Evolutionary conservation across 2,797 vertebrate genomes (phyloP).

Genomic region (Crocidura indochinensis): DNA sequence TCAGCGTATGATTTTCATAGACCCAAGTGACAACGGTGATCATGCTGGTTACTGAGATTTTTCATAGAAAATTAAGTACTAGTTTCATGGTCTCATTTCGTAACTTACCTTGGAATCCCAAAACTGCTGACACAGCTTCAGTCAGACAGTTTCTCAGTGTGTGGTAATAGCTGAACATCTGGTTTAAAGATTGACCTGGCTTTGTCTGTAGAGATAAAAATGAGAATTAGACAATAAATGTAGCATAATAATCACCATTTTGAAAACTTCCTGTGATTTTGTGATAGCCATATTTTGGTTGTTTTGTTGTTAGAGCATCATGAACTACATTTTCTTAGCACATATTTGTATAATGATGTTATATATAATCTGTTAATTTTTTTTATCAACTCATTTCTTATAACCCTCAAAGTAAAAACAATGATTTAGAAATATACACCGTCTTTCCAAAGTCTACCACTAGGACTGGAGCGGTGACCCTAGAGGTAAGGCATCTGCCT

Average conservation of each 20-base stretch:
- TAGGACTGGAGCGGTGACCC: too few relatives aligned
- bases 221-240: constrained; percentile 37
- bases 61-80: constrained; percentile 53
- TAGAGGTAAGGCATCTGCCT: too few relatives aligned
- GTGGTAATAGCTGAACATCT: constrained; percentile 41
- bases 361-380: constrained; percentile 27
- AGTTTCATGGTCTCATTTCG: background rate
- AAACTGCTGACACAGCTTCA: background rate
- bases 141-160: background rate
- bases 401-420: background rate
- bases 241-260: constrained; percentile 23
- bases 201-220: constrained; percentile 18
- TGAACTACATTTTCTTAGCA: background rate
- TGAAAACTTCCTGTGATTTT: constrained; percentile 10
- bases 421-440: background rate
- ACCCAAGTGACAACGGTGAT: constrained; percentile 20
- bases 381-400: constrained; percentile 24
- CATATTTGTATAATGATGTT: constrained; percentile 21
- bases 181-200: constrained; percentile 15
- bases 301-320: constrained; percentile 10
- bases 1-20: constrained; percentile 25
- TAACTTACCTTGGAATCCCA: background rate
- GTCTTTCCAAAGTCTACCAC: background rate
- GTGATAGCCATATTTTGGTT: constrained; percentile 9
- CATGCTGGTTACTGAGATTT: background rate